Percentiles rank a stretch among this genome's conserved stretches.
Evolutionary conservation across 2,113 vertebrate species (phyloP).

Genomic region (Vimba vimba): DNA sequence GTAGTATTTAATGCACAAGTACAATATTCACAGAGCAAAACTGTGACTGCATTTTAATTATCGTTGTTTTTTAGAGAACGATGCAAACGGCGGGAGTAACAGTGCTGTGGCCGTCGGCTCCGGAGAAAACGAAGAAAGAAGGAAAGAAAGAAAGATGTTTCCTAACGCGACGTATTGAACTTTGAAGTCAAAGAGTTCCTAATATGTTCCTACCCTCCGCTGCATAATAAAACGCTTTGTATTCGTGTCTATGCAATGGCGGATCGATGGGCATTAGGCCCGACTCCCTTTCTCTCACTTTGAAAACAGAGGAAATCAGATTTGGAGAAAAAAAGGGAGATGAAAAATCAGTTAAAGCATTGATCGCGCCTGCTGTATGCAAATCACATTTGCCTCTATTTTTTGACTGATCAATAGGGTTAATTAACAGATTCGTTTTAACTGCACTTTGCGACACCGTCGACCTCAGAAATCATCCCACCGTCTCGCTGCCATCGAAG

Average conservation of each 20-base stretch:
- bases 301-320: constrained; percentile 82
- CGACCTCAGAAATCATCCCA: constrained; percentile 72
- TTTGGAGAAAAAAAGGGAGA: constrained; percentile 67
- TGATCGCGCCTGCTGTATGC: constrained; percentile 78
- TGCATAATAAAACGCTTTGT: constrained; percentile 90
- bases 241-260: constrained; percentile 89
- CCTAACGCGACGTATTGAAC: constrained; percentile 57
- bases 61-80: constrained; percentile 61
- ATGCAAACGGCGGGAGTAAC: constrained; percentile 3
- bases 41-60: constrained; percentile 57
- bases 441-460: constrained; percentile 71
- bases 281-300: constrained; percentile 76
- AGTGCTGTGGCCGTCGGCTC: constrained; percentile 78
- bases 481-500: constrained; percentile 67
- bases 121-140: constrained; percentile 65
- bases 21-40: constrained; percentile 57
- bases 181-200: constrained; percentile 56
- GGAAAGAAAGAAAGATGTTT: constrained; percentile 67
- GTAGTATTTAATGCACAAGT: constrained; percentile 56
- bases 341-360: constrained; percentile 81
- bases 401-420: constrained; percentile 79
- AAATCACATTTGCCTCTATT: constrained; percentile 80
- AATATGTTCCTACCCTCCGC: constrained; percentile 73
- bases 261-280: constrained; percentile 80
- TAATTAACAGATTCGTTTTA: constrained; percentile 82